Conservation (phyloP, 1,140 invertebrate genomes). For the Panagrolaimus sp. region DNA sequence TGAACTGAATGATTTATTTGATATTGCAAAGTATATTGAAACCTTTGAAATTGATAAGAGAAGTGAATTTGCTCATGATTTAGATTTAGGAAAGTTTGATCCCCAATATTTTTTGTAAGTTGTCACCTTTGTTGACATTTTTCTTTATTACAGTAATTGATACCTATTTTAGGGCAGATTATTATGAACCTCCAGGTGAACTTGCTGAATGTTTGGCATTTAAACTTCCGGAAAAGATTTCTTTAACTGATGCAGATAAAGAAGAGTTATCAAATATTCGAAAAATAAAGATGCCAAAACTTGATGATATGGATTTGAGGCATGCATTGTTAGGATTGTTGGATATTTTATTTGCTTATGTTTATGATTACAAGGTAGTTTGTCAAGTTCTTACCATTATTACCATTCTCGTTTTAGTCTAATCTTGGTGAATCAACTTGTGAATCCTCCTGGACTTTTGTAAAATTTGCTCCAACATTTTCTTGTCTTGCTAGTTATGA, state of each 20-base stretch:
- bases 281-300: not conserved
- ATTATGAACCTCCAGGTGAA: not conserved
- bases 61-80: not conserved
- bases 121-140: not conserved
- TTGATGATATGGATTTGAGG: not conserved
- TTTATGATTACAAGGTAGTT: slow-evolving; percentile 7
- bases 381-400: not conserved
- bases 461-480: not conserved
- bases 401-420: not conserved
- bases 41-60: not conserved
- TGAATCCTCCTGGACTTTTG: slow-evolving; percentile 7
- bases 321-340: not conserved
- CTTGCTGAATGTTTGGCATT: slow-evolving; percentile 3
- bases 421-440: slow-evolving; percentile 1
- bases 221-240: not conserved
- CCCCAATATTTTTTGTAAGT: slow-evolving; percentile 10
- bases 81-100: slow-evolving; percentile 5
- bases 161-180: not conserved
- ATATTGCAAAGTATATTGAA: not conserved
- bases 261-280: not conserved
- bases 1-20: not conserved
- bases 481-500: not conserved
- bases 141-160: too few species aligned
- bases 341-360: slow-evolving; percentile 9
- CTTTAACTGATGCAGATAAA: not conserved